Conservation (phyloP, 2,113 vertebrate genomes). For the Erpornis zantholeuca region DNA sequence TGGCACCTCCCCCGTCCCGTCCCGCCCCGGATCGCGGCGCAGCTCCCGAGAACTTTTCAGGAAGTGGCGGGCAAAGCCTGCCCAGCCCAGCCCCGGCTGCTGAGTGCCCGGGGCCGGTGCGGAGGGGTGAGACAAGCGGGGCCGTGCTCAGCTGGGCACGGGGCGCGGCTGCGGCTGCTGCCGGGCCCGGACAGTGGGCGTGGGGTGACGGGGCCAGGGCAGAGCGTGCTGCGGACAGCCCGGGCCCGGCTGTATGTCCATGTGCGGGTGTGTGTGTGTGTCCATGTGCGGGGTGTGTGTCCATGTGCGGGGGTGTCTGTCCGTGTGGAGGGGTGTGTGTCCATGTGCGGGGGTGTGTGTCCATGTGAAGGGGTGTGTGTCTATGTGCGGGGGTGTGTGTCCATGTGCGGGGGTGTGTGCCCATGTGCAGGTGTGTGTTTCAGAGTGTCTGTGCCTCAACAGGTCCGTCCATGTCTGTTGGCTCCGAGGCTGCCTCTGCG, state of each 20-base stretch:
- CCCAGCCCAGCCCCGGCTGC: neutral
- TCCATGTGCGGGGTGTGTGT: neutral
- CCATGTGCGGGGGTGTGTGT: fast-evolving
- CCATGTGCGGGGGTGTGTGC: neutral
- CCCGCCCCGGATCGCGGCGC: neutral
- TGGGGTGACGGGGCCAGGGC: neutral
- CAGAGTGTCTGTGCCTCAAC: fast-evolving
- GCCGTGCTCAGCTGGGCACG: neutral
- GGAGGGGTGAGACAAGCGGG: neutral
- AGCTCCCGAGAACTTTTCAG: neutral
- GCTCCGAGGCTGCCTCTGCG: neutral
- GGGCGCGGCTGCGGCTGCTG: neutral
- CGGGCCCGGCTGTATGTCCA: neutral
- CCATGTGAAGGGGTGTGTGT: fast-evolving
- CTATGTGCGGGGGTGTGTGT: fast-evolving
- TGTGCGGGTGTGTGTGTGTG: neutral
- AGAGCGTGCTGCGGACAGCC: neutral
- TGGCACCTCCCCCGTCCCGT: neutral
- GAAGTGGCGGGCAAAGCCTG: neutral
- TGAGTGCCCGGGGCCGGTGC: neutral
- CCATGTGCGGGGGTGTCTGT: neutral
- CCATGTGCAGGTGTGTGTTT: neutral
- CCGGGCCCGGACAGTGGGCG: neutral
- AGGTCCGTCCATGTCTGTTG: fast-evolving
- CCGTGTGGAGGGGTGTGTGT: neutral